Evolutionary conservation across 2,113 vertebrate species (phyloP).

Genomic region (Lontra canadensis): DNA sequence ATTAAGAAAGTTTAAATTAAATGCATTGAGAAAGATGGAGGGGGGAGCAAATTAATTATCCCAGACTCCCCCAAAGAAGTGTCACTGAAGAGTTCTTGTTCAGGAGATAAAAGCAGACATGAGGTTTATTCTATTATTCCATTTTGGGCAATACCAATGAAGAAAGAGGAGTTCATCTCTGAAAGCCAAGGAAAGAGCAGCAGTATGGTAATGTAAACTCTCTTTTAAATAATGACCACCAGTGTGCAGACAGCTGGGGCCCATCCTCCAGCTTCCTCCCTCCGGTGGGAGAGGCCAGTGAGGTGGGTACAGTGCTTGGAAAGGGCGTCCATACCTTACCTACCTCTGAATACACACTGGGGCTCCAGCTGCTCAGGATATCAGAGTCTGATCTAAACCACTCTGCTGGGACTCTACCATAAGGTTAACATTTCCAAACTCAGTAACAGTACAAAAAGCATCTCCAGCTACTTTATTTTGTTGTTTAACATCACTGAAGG

Average conservation of each 20-base stretch:
- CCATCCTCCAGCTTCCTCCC: not conserved
- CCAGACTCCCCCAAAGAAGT: slow-evolving; percentile 65
- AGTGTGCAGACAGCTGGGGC: not conserved
- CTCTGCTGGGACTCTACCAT: not conserved
- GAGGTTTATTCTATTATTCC: slow-evolving; percentile 60
- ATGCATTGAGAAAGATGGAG: slow-evolving; percentile 60
- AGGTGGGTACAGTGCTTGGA: not conserved
- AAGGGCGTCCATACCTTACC: not conserved
- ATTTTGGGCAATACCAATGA: slow-evolving; percentile 33
- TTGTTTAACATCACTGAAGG: not conserved
- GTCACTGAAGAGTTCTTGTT: slow-evolving; percentile 65
- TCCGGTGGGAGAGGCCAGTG: not conserved
- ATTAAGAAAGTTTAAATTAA: slow-evolving; percentile 78
- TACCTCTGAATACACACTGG: not conserved
- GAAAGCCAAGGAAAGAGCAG: slow-evolving; percentile 27
- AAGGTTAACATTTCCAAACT: not conserved
- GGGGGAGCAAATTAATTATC: slow-evolving; percentile 70
- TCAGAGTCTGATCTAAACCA: not conserved
- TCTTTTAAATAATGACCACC: not conserved
- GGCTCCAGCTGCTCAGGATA: not conserved
- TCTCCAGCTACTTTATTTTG: not conserved
- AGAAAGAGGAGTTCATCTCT: not conserved
- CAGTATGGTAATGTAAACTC: no score
- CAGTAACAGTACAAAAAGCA: not conserved
- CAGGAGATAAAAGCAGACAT: slow-evolving; percentile 62